Evolutionary conservation across 2,797 vertebrate species (phyloP), one percentile per base, ranked within the genome.

Genomic region (Amniataba percoides): DNA sequence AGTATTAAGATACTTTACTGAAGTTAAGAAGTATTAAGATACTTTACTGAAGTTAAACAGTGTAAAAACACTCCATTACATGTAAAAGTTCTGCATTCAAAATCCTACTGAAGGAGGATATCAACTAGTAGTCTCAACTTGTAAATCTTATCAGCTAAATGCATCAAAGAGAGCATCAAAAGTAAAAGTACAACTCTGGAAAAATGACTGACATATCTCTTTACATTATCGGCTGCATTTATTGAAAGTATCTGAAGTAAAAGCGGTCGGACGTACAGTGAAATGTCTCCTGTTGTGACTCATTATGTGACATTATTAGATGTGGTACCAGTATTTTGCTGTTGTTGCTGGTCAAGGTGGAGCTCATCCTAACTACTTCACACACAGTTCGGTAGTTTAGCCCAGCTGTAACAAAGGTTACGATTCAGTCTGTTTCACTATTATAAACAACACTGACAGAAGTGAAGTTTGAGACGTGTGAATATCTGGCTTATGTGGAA

Each of bases 381-480:
- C 8, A 36, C 14, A 43, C 15, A 43, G 42, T 43, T 9, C 16
- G 43, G 43, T 45, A 45, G 43, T 45, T 45, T 16, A 45, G 43
- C 15, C 15, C 15, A 45, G 43, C 8, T 14, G 42, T 16, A 14
- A 14, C 58, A 42, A 21, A 43, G 6, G 53, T 36, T 21, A 31
- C 1, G 49, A n/a, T 55, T 71, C 46, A 39, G 7, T 45, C 9
- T 62, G 8, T 43, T 43, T 36, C 23, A 19, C 16, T 9, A 53
- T 56, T 45, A 27, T 25, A 55, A 74, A n/a, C 16, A 77, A 10
- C 31, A 14, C 40, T 21, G n/a, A 65, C 8, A 67, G 36, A 71
- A 23, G 1, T 55, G 10, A 56, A 14, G 14, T 36, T 21, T 48
- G 2, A 43, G 25, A 43, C 36, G 56, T 19, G 27, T 39, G 42